Conservation (phyloP, 2,113 vertebrate genomes). For the Eonycteris spelaea region DNA sequence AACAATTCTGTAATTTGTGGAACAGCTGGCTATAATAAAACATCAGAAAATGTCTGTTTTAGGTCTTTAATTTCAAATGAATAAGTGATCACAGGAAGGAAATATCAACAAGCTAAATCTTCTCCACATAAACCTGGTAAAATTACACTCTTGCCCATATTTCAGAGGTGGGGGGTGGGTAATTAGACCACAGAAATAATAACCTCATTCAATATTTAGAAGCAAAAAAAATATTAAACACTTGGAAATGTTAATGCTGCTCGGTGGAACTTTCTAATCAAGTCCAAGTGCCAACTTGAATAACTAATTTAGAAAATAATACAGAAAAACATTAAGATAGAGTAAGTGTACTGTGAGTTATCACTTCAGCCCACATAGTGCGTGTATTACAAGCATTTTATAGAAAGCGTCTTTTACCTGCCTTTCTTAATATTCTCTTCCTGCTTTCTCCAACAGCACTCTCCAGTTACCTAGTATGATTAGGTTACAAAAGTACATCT, state of each 20-base stretch:
- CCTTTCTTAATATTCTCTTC: background rate
- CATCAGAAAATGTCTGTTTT: constrained; percentile 68
- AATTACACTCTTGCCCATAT: constrained; percentile 9
- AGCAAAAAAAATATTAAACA: background rate
- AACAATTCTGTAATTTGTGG: constrained; percentile 67
- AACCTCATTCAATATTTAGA: constrained; percentile 55
- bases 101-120: constrained; percentile 31
- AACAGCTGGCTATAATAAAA: constrained; percentile 78
- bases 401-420: background rate
- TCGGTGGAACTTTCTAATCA: background rate
- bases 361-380: background rate
- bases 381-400: background rate
- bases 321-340: background rate
- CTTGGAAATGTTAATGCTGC: constrained; percentile 27
- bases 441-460: background rate
- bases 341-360: background rate
- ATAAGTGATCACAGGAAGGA: constrained; percentile 38
- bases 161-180: constrained; percentile 17
- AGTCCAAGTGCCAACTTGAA: background rate
- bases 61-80: constrained; percentile 74
- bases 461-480: background rate
- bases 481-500: background rate
- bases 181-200: constrained; percentile 55
- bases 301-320: background rate
- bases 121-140: constrained; percentile 51